phyloP scores from a whole-genome alignment of 2,797 vertebrate genomes.

The Halcyon smyrnensis region DNA sequence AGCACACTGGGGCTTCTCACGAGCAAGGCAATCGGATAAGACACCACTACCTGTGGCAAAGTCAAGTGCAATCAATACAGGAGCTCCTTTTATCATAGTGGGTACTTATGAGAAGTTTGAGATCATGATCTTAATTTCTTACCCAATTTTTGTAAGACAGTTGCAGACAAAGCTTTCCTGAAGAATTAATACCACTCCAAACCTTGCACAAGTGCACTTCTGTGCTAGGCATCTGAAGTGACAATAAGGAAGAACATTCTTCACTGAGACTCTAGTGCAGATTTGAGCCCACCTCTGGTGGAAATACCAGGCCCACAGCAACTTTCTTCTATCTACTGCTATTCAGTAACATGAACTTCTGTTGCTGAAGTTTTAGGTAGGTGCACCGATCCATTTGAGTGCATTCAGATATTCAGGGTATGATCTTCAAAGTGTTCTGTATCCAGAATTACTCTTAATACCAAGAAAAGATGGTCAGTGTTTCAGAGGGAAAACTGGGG shows the following conservation, averaged over 20 bases:
- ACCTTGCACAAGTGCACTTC: not conserved
- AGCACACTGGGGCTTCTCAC: not conserved
- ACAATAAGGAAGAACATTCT: not conserved
- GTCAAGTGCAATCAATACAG: not conserved
- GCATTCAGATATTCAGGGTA: not conserved
- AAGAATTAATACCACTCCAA: not conserved
- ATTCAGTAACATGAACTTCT: not conserved
- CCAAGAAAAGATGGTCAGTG: not conserved
- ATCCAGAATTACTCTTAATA: not conserved
- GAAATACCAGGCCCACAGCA: not conserved
- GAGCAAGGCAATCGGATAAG: not conserved
- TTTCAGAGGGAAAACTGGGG: not conserved
- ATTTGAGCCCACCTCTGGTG: not conserved
- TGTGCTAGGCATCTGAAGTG: not conserved
- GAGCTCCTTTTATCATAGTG: not conserved
- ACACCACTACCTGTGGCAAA: not conserved
- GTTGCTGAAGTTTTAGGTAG: not conserved
- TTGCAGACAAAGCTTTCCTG: not conserved
- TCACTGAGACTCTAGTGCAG: fast-evolving
- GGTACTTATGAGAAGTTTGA: not conserved
- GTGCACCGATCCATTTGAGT: not conserved
- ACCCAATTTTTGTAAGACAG: not conserved
- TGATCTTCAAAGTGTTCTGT: not conserved
- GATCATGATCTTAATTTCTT: not conserved
- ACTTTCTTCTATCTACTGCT: not conserved